Evolutionary conservation across 2,888 invertebrate genomes (phyloP), one percentile per base, ranked within the genome.

Genomic region (Dolichomitus sp.): DNA sequence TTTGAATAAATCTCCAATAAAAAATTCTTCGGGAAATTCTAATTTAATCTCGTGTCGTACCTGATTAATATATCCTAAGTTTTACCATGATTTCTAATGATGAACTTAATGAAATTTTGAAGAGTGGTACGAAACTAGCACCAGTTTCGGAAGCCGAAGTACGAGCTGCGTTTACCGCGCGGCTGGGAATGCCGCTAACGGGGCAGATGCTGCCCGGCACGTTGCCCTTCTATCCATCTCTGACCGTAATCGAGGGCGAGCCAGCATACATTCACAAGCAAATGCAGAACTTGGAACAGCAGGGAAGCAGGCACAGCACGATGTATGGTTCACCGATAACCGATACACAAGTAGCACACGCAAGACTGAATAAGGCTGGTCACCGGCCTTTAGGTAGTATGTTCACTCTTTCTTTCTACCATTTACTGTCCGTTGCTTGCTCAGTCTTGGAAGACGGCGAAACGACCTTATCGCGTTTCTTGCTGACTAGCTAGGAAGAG

Each of bases 111-210:
- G n/a, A 23, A 12, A 12, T 27, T 0, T 54, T 54, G 0, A 86
- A 94, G 93, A 94, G 95, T 86, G 94, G 95, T 77, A 94, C 94
- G 77, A 95, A 95, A 90, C 89, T 95, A 90, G 95, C 95, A 6
- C 94, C 95, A 59, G 96, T 97, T 79, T 96, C 97, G 42, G 98
- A 98, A 93, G 97, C 97, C 80, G 97, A 97, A 92, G 95, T 97
- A 63, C 95, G 97, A 86, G 96, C 96, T 17, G 96, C 96, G 61
- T 96, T 96, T 88, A 95, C 96, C 6, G 96, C 96, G 54, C 95
- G 96, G 48, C 93, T 96, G 42, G 96, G 96, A 7, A 95, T 96
- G 95, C 96, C 94, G 27, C 92, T 95, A 6, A 96, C 96, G 4
- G 95, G 96, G 52, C 96, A 96, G 90, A 95, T 96, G 94, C 92